These are phyloP conservation scores for Mallotus villosus DNA, from an alignment of 2,797 vertebrate species.

Conservation along the genomic window DNA sequence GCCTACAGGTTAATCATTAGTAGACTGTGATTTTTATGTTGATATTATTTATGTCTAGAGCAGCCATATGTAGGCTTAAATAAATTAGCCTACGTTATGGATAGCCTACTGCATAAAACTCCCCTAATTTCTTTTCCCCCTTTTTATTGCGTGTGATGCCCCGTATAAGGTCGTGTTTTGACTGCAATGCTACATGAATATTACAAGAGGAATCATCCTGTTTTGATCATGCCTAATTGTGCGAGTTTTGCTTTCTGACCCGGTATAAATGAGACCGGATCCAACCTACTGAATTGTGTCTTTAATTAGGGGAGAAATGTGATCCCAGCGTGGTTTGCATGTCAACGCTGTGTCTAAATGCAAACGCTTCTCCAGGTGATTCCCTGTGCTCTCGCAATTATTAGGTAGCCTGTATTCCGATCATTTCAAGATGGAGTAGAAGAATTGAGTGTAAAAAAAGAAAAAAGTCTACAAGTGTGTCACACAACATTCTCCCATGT, in stretches of 20 bases:
- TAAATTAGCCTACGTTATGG: no score
- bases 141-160: not conserved
- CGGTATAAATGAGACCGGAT: slow-evolving; percentile 33
- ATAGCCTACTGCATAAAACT: not conserved
- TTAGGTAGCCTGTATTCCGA: not conserved
- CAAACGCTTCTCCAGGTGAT: not conserved
- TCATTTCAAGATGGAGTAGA: not conserved
- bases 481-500: no score
- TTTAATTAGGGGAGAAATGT: not conserved
- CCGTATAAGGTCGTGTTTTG: slow-evolving; percentile 5
- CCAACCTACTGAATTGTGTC: not conserved
- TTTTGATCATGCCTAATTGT: slow-evolving; percentile 27
- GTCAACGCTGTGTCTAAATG: not conserved
- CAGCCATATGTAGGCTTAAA: no score
- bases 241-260: slow-evolving; percentile 48
- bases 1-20: not conserved
- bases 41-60: not conserved
- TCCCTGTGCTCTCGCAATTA: not conserved
- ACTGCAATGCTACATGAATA: slow-evolving; percentile 10
- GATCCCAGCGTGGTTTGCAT: not conserved
- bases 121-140: not conserved
- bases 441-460: not conserved
- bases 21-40: not conserved
- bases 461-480: no score
- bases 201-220: slow-evolving; percentile 23